Evolutionary conservation across 2,113 vertebrate species (phyloP).

Genomic region (Alexandromys fortis): DNA sequence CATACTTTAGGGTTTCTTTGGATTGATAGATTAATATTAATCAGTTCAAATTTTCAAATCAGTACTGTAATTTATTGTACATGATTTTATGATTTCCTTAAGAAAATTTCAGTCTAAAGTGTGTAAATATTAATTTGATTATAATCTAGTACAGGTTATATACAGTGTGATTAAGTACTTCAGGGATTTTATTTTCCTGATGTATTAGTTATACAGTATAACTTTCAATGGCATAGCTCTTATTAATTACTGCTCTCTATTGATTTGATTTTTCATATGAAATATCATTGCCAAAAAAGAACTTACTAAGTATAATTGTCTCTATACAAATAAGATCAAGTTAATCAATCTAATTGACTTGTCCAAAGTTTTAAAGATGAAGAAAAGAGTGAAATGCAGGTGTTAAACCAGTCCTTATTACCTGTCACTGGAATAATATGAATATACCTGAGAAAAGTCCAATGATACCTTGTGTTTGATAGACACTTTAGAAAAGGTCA

Average conservation of each 20-base stretch:
- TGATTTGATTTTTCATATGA: background rate
- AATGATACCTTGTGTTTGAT: background rate
- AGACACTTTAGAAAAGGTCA: background rate
- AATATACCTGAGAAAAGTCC: background rate
- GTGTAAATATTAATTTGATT: background rate
- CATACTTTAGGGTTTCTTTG: conserved; percentile 30
- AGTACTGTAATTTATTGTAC: background rate
- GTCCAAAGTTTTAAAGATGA: background rate
- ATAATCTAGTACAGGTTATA: background rate
- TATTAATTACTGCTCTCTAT: background rate
- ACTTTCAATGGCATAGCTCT: background rate
- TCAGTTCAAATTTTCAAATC: background rate
- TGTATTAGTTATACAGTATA: background rate
- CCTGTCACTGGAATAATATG: background rate
- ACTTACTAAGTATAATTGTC: background rate
- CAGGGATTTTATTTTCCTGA: background rate
- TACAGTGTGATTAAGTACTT: background rate
- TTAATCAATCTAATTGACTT: background rate
- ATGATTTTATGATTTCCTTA: background rate
- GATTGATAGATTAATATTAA: background rate
- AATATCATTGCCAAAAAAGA: background rate
- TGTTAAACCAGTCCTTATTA: background rate
- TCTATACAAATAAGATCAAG: conserved; percentile 2
- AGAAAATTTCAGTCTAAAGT: background rate
- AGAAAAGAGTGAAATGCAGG: background rate